A percentile compares a stretch with the other conserved stretches of the same genome.
phyloP scores from a whole-genome alignment of 2,797 vertebrate genomes.

The Eleutherodactylus coqui region DNA sequence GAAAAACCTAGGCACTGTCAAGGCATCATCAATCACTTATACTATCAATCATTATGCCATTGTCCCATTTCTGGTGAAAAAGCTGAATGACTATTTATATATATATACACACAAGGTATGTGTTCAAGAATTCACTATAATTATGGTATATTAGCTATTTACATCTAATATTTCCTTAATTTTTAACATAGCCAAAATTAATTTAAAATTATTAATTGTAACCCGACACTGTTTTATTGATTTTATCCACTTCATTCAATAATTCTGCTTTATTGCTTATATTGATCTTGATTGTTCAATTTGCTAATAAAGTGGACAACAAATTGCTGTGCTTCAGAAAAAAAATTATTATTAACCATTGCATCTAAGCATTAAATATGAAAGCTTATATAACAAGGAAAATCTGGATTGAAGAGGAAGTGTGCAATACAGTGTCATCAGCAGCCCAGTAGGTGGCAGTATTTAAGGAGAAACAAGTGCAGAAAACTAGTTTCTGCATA shows the following conservation, averaged over 20 bases:
- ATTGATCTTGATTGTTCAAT: neutral
- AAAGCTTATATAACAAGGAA: neutral
- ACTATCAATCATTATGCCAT: neutral
- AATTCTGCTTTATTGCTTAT: neutral
- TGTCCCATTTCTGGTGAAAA: neutral
- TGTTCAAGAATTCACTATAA: neutral
- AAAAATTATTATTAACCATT: neutral
- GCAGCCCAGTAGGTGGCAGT: slow-evolving; percentile 49
- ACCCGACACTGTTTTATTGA: neutral
- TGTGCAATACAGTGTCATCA: neutral
- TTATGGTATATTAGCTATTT: neutral
- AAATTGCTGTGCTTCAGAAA: neutral
- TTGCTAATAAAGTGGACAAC: neutral
- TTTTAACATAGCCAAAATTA: neutral
- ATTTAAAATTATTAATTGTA: neutral
- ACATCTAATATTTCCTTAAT: neutral
- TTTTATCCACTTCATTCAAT: neutral
- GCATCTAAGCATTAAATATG: neutral
- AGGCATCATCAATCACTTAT: neutral
- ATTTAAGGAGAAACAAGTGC: slow-evolving; percentile 8
- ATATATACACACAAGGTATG: neutral
- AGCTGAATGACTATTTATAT: neutral
- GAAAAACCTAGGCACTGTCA: neutral
- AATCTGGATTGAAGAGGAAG: neutral
- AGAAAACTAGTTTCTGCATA: neutral